Evolutionary conservation across 1,140 invertebrate species (phyloP), one percentile per base, ranked within the genome.

Genomic region (Bombyx mori): DNA sequence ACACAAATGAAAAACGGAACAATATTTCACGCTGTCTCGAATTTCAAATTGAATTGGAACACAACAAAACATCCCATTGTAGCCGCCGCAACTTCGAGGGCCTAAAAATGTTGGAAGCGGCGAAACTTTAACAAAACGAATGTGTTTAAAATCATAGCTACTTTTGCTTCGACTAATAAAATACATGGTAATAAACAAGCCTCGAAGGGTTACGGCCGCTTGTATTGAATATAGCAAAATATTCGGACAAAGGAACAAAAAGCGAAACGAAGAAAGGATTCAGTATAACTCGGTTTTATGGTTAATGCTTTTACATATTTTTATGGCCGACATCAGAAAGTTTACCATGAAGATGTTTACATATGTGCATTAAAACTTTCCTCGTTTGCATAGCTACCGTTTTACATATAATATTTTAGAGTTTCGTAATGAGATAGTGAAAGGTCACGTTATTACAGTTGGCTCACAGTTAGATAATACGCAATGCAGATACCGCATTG

Each of bases 191-290:
- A 63, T 66, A 69, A 69, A 69, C 42, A 48, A 56, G 45, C 22
- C 58, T 58, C 58, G 43, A 35, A 57, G 59, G 62, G 52, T 61
- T 58, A 22, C 51, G 52, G 61, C 61, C 53, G 55, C 54, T 71
- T 46, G 61, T 69, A 73, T 69, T 67, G 66, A 66, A 69, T 71
- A 63, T 69, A 66, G 60, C 66, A 66, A 67, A 66, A 66, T 62
- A 57, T 54, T 57, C 49, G 52, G 51, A 65, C 53, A 57, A 68
- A 62, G 57, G 59, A 71, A 73, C 64, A 62, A 62, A 70, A 68
- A 63, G 62, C 61, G 56, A 61, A 60, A 22, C 53, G 53, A 61
- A 70, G 44, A 56, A 65, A 64, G 62, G 61, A 58, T 62, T 65
- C 55, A 51, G 49, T 66, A 35, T 35, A 35, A 35, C 26, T 35